A percentile compares a stretch with the other conserved stretches of the same genome.
phyloP scores from a whole-genome alignment of 2,888 invertebrate species.

The Watsonalla binaria region DNA sequence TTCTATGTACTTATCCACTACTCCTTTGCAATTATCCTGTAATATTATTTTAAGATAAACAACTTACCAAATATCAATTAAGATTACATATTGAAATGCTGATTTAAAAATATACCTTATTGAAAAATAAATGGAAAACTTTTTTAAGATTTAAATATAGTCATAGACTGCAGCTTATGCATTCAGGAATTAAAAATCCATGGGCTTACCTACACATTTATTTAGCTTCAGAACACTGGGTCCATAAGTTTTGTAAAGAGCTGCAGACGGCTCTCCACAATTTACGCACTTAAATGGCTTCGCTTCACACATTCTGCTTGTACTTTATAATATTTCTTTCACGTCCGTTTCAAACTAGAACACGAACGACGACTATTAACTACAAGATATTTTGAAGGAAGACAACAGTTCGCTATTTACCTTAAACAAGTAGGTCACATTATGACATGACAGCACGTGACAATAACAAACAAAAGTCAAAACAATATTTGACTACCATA shows the following conservation, averaged over 20 bases:
- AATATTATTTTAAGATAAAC: background rate
- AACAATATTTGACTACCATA: no score
- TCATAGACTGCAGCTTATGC: no score
- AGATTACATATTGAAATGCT: no score
- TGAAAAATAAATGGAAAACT: conserved; percentile 2
- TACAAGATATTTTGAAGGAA: no score
- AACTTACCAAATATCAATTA: no score
- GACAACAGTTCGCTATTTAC: no score
- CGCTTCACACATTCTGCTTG: conserved; percentile 24
- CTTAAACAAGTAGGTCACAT: no score
- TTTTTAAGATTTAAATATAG: no score
- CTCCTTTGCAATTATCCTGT: conserved; percentile 85
- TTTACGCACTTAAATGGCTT: conserved; percentile 79
- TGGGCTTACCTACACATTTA: conserved; percentile 83
- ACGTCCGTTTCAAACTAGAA: background rate
- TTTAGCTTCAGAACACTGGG: conserved; percentile 84
- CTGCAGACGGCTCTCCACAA: conserved; percentile 81
- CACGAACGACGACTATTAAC: no score
- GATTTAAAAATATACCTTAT: conserved; percentile 10
- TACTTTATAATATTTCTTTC: no score
- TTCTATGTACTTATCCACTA: conserved; percentile 94
- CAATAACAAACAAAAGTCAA: no score
- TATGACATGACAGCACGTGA: no score
- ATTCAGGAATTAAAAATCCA: background rate
- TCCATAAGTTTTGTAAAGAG: conserved; percentile 84